phyloP scores from a whole-genome alignment of 1,140 invertebrate species.

The Drosophila ohnishii region DNA sequence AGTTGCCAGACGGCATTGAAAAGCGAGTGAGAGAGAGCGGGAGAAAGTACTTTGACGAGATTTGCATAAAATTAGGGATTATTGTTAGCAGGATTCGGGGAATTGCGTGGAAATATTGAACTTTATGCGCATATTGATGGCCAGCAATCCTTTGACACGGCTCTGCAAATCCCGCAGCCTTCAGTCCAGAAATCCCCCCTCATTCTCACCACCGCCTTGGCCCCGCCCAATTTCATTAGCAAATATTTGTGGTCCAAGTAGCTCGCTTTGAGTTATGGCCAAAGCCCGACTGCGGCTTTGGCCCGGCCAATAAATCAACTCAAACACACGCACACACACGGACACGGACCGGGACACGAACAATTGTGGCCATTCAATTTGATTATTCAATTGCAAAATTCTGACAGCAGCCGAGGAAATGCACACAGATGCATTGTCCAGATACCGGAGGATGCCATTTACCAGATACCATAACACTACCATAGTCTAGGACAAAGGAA shows the following conservation, averaged over 20 bases:
- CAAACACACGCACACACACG: constrained; percentile 26
- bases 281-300: constrained; percentile 24
- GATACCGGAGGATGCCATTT: constrained; percentile 44
- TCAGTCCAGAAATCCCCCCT: not conserved
- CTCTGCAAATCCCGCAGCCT: not conserved
- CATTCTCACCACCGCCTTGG: not conserved
- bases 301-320: constrained; percentile 69
- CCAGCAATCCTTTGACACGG: constrained; percentile 50
- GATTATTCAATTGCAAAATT: constrained; percentile 78
- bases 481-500: not conserved
- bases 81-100: constrained; percentile 72
- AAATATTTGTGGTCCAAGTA: constrained; percentile 69
- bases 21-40: constrained; percentile 24
- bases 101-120: constrained; percentile 75
- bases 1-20: constrained; percentile 23
- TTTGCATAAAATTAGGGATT: constrained; percentile 80
- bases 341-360: constrained; percentile 8
- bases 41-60: constrained; percentile 62
- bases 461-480: constrained; percentile 6
- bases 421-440: constrained; percentile 61
- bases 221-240: constrained; percentile 63
- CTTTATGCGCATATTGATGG: constrained; percentile 78
- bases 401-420: constrained; percentile 66
- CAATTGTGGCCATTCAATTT: constrained; percentile 59
- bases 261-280: constrained; percentile 65